Percentiles rank a stretch among this genome's conserved stretches.
phyloP scores from a whole-genome alignment of 2,797 vertebrate species.

The Zenarchopterus dispar region DNA sequence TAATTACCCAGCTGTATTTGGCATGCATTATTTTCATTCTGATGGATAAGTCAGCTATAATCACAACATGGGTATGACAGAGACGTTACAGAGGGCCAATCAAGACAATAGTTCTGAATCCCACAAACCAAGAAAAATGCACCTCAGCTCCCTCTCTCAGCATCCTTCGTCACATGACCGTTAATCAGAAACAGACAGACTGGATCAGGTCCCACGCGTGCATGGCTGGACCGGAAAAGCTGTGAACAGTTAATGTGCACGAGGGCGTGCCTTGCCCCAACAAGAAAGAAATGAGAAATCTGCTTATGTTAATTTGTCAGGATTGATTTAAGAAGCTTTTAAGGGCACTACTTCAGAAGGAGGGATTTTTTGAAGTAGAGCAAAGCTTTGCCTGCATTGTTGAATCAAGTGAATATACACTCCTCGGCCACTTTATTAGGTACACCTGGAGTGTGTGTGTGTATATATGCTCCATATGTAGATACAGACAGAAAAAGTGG shows the following conservation, averaged over 20 bases:
- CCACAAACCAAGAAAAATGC: conserved; percentile 45
- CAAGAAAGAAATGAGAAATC: conserved; percentile 58
- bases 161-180: conserved; percentile 48
- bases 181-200: conserved; percentile 75
- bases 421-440: too few relatives aligned
- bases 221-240: conserved; percentile 72
- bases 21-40: neutral
- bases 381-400: conserved; percentile 36
- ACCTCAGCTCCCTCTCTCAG: conserved; percentile 38
- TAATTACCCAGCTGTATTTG: too few relatives aligned
- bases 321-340: conserved; percentile 75
- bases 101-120: conserved; percentile 55
- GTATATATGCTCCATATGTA: too few relatives aligned
- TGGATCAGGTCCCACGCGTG: conserved; percentile 64
- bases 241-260: conserved; percentile 76
- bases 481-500: neutral
- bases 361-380: conserved; percentile 38
- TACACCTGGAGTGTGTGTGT: neutral
- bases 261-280: conserved; percentile 55
- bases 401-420: neutral
- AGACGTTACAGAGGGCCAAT: conserved; percentile 42
- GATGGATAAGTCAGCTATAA: conserved; percentile 59
- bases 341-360: conserved; percentile 53
- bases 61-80: conserved; percentile 41
- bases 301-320: conserved; percentile 69